Base-by-base conservation (phyloP, 2,888 invertebrate species). In the Steromphala cineraria region DNA sequence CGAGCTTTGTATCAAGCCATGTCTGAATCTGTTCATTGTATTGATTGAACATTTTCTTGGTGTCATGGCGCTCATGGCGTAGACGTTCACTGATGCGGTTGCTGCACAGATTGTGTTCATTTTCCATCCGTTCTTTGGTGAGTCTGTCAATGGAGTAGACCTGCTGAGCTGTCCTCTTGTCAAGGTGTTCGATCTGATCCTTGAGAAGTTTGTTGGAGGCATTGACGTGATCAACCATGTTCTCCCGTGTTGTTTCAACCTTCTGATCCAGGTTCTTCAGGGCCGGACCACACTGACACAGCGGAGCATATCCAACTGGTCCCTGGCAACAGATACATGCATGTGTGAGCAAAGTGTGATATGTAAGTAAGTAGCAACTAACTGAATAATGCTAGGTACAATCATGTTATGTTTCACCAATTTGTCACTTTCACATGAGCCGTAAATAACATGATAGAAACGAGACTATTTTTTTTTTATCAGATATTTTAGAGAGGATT, bases 271-370 rank as follows among this genome's bases (percentile, higher is more conserved):
- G 96, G 87, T 97, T 97, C 84, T 96, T 95, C 91, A 98, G 96
- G 93, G 98, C 96, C 0, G 98, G 98, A 0, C 97, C 97, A 92
- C 98, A 98, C 92, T 97, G 97, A 0, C 98, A 97, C 1, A 97
- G 96, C 0, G 92, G 92, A 1, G 91, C 88, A 82, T 91, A 93
- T 1, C 98, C 98, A n/a, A 98, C 96, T 0, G 98, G 98, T 0
- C 98, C 98, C 94, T 95, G 88, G 13, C 46, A 13, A 46, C 0
- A 89, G 89, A 74, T 53, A 82, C 8, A 67, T 55, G 24, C 46
- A 15, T 36, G 13, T 0, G 21, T 75, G n/a, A 75, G 17, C 3
- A 31, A 40, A 10, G 5, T 3, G 36, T 46, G 5, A 5, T 31
- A 75, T 46, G 3, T 8, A 75, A 75, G 21, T 21, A 67, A 67